phyloP scores from a whole-genome alignment of 2,113 vertebrate genomes.

The Oryzias celebensis region DNA sequence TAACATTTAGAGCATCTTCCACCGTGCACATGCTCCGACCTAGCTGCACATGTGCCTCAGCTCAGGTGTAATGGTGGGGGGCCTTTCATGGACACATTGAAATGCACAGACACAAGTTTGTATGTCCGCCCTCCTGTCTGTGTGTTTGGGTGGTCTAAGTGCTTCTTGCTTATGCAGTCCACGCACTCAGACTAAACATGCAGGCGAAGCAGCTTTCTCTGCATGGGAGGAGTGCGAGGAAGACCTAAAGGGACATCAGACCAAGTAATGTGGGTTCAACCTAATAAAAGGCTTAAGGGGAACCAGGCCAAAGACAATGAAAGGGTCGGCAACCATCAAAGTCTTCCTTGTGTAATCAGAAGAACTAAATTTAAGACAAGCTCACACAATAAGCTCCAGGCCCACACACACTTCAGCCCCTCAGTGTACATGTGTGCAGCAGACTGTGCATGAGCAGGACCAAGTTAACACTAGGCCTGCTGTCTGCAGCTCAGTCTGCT shows the following conservation, averaged over 20 bases:
- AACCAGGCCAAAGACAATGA: constrained; percentile 52
- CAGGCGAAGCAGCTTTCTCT: constrained; percentile 26
- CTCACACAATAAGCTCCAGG: constrained; percentile 37
- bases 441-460: not conserved
- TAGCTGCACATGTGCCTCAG: constrained; percentile 32
- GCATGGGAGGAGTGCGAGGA: not conserved
- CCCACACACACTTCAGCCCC: constrained; percentile 18
- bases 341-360: constrained; percentile 58
- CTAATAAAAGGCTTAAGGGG: constrained; percentile 55
- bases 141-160: constrained; percentile 8
- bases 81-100: constrained; percentile 12
- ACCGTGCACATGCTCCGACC: constrained; percentile 19
- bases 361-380: constrained; percentile 41
- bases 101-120: constrained; percentile 6
- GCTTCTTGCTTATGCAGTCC: constrained; percentile 26
- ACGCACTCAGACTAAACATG: constrained; percentile 29
- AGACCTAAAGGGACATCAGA: not conserved
- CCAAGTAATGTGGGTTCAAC: constrained; percentile 18
- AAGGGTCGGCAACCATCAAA: constrained; percentile 63
- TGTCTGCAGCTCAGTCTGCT: not conserved
- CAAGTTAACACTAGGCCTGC: not conserved
- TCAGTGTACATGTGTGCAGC: not conserved
- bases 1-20: not conserved
- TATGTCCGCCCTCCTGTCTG: constrained; percentile 12
- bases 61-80: constrained; percentile 31